These are phyloP conservation scores for Dromius quadrimaculatus DNA, from an alignment of 2,888 invertebrate species.

Conservation along the genomic window DNA sequence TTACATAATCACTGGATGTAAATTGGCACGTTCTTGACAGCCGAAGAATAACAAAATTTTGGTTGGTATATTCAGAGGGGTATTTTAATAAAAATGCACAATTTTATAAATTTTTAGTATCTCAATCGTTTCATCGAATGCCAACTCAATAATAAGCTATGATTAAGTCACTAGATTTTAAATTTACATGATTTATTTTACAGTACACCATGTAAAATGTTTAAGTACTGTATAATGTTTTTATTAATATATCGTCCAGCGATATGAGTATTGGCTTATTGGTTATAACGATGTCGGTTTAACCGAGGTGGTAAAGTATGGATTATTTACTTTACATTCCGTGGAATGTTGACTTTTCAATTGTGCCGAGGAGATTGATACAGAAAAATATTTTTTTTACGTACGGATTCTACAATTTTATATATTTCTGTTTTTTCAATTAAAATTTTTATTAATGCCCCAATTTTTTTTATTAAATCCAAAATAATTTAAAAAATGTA, in stretches of 20 bases:
- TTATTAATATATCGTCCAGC: neutral
- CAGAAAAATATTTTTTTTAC: too few relatives aligned
- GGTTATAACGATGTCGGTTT: neutral
- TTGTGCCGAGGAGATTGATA: constrained; percentile 2
- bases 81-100: too few relatives aligned
- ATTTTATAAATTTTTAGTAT: neutral
- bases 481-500: too few relatives aligned
- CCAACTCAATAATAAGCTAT: constrained; percentile 4
- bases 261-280: neutral
- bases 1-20: too few relatives aligned
- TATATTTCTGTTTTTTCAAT: too few relatives aligned
- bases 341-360: neutral
- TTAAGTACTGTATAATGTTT: neutral
- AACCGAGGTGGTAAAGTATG: constrained; percentile 5
- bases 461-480: too few relatives aligned
- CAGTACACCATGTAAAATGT: too few relatives aligned
- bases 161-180: constrained; percentile 1
- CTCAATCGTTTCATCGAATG: neutral
- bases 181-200: neutral
- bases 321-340: constrained; percentile 3
- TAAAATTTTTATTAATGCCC: too few relatives aligned
- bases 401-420: too few relatives aligned
- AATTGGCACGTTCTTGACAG: too few relatives aligned
- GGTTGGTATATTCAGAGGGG: too few relatives aligned
- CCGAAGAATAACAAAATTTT: too few relatives aligned